Evolutionary conservation across 2,888 invertebrate species (phyloP), one percentile per base, ranked within the genome.

Genomic region (Dicranocentrus wangi): DNA sequence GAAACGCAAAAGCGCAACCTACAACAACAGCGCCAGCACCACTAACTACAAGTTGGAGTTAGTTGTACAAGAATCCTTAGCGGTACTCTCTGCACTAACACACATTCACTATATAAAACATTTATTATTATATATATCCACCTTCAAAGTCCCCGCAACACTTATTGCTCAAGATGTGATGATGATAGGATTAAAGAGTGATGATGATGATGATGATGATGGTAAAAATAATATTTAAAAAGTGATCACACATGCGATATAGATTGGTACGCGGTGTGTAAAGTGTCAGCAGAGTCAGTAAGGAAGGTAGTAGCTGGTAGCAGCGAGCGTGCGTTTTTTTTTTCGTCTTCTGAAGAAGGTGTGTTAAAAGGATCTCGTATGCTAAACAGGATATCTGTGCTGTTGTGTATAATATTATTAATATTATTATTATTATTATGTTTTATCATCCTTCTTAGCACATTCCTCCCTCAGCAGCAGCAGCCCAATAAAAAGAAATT

Each of bases 1-100:
- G 81, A 83, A 82, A 85, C 85, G 85, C 85, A 85, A 83, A 85
- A 84, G 83, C 77, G 77, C 82, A 85, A 84, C 84, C 84, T 84
- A 85, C 83, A 51, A 73, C 77, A 63, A 61, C 60, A 1, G 21
- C 10, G 15, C n/a, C 10, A 51, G 21, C 21, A n/a, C 19, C 21
- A 10, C 65, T 19, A 5, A 13, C 23, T 10, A 42, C 25, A 61
- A 5, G 21, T 25, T 17, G 13, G 61, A 39, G 43, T 10, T 42
- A 71, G 51, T 47, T n/a, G n/a, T n/a, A n/a, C 51, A 69, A 66
- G 47, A 72, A 79, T 79, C 43, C 66, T 66, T 79, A 79, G 72
- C 71, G 79, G 79, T 79, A 79, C 79, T 72, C 66, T 60, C 51
- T 63, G 15, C 61, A 32, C 10, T 53, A n/a, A 55, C 58, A 70